Evolutionary conservation across 2,888 invertebrate species (phyloP).

Genomic region (Eristalis pertinax): DNA sequence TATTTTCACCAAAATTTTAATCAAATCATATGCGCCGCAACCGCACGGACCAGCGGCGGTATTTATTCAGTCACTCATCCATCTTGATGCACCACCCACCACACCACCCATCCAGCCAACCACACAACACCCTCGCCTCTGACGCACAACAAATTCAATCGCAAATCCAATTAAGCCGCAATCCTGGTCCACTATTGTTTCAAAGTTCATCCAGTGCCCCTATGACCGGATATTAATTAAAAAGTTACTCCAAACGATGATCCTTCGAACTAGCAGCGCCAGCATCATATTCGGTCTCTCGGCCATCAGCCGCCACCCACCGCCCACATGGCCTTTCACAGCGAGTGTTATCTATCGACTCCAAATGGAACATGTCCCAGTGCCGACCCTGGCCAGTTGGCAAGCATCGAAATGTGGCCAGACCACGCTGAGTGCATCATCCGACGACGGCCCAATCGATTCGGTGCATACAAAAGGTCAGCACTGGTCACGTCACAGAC

Average conservation of each 20-base stretch:
- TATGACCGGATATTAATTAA: conserved; percentile 33
- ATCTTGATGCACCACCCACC: background rate
- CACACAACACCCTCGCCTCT: background rate
- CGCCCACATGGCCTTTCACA: background rate
- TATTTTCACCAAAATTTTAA: background rate
- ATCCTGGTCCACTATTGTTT: background rate
- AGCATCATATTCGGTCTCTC: background rate
- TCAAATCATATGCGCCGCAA: background rate
- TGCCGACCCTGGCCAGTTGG: background rate
- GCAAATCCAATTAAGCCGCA: background rate
- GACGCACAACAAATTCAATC: background rate
- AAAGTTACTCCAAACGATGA: conserved; percentile 28
- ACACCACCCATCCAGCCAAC: background rate
- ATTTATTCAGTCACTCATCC: background rate
- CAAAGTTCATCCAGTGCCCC: conserved; percentile 28
- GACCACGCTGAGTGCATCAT: background rate
- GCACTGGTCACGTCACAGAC: conserved; percentile 28
- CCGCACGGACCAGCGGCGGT: background rate
- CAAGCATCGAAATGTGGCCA: background rate
- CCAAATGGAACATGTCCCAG: background rate
- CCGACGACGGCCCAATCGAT: conserved; percentile 12
- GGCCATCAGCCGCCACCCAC: background rate
- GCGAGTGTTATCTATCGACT: background rate
- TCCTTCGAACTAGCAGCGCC: conserved; percentile 15
- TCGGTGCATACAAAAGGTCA: conserved; percentile 14